Percentiles rank a stretch among this genome's conserved stretches.
These are phyloP conservation scores for Donacobius atricapilla DNA, from an alignment of 2,113 vertebrate genomes.

Conservation along the genomic window DNA sequence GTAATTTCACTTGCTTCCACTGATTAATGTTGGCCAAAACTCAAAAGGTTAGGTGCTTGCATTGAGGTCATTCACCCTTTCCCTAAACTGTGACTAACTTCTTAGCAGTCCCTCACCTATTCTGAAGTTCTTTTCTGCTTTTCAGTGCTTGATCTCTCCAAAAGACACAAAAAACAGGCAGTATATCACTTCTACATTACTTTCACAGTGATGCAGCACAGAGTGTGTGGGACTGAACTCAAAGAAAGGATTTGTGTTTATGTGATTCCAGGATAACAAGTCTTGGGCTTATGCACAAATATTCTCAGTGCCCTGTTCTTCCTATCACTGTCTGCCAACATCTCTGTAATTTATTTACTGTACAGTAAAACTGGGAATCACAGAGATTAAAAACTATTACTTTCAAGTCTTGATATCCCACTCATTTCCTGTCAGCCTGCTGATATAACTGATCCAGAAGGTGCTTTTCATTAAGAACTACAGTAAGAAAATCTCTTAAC, in stretches of 20 bases:
- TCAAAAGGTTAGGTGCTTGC: neutral
- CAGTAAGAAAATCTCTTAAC: slow-evolving; percentile 23
- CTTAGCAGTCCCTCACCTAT: neutral
- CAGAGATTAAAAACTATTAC: slow-evolving; percentile 54
- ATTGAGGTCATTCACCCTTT: neutral
- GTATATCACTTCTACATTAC: neutral
- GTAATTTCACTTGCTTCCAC: neutral
- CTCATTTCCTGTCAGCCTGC: slow-evolving; percentile 59
- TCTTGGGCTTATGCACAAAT: neutral
- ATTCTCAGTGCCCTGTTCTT: neutral
- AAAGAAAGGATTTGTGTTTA: neutral
- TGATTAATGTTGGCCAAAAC: neutral
- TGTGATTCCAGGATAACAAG: neutral
- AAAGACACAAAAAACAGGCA: neutral
- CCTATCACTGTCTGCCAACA: neutral
- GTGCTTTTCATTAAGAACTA: slow-evolving; percentile 53
- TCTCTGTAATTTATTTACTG: neutral
- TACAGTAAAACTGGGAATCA: neutral
- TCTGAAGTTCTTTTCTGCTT: neutral
- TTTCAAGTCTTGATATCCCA: slow-evolving; percentile 45
- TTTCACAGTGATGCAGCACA: neutral
- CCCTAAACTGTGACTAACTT: neutral
- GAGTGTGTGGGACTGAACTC: neutral
- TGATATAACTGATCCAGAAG: slow-evolving; percentile 49
- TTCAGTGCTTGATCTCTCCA: neutral